Evolutionary conservation across 1,140 invertebrate species (phyloP), one percentile per base, ranked within the genome.

Genomic region (Anthonomus grandis): DNA sequence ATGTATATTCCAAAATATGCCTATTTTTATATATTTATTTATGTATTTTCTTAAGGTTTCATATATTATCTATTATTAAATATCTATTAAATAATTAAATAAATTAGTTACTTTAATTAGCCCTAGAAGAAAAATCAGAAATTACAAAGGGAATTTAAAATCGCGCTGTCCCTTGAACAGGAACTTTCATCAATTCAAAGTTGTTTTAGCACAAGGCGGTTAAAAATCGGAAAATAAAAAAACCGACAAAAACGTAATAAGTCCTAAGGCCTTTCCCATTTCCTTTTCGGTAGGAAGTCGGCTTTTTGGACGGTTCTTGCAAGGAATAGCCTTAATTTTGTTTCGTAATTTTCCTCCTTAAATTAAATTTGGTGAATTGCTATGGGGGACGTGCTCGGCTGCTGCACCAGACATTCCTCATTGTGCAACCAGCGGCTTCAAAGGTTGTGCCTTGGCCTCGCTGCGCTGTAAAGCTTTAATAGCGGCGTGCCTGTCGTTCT

Each of bases 341-440:
- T 39, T 49, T 52, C 49, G 53, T 56, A 56, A 47, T 56, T 46
- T 56, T 47, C 42, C 23, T 56, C 25, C 53, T 45, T 47, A 47
- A 47, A 56, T 56, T 56, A 56, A 56, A 56, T 56, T 56, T 47
- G 45, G 25, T 18, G 44, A 56, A 56, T 56, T 56, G 53, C 53
- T 48, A 48, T 47, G 42, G 45, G 53, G n/a, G 45, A 56, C 53
- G 53, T 48, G 53, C 44, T 37, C 39, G 23, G 23, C 39, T 42
- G 27, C 42, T 47, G 53, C 39, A 48, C 36, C 37, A 50, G 45
- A 56, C 53, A 41, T 47, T 37, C 53, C 42, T 21, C 25, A 37
- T 56, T 56, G 50, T 53, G 50, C 39, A 53, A 19, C 39, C n/a
- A 31, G 17, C 23, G 22, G n/a, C 38, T 17, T 42, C 38, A 53